These are phyloP conservation scores for Nephrotoma flavescens DNA, from an alignment of 2,888 invertebrate species.

Conservation along the genomic window DNA sequence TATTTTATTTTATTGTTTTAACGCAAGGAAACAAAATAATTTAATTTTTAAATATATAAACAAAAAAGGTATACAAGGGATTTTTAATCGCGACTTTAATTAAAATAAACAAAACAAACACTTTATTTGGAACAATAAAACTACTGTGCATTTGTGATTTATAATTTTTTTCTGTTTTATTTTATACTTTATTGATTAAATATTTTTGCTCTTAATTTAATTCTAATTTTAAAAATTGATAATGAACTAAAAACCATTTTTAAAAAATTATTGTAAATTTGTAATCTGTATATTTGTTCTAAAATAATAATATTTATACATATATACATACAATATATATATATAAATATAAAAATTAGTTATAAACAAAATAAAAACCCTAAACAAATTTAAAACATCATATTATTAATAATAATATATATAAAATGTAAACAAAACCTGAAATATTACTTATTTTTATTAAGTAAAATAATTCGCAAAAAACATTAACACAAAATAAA, in stretches of 20 bases:
- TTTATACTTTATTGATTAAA: background rate
- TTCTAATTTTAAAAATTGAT: background rate
- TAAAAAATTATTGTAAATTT: background rate
- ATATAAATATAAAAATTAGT: background rate
- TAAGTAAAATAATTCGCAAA: background rate
- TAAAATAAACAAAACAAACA: background rate
- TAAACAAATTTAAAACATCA: background rate
- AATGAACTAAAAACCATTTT: background rate
- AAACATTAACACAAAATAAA: background rate
- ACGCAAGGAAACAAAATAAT: background rate
- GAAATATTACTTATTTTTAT: background rate
- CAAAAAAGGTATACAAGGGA: constrained; percentile 5
- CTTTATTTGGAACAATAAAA: background rate
- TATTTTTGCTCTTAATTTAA: background rate
- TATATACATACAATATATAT: background rate
- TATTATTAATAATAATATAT: background rate
- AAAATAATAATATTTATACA: background rate
- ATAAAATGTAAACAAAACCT: background rate
- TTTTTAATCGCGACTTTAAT: background rate
- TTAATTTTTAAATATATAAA: background rate
- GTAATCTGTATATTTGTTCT: background rate
- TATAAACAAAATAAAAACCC: background rate
- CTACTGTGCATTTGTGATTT: background rate
- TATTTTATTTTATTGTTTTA: background rate
- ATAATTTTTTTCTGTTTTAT: background rate